These are phyloP conservation scores for Phaethon lepturus DNA, from an alignment of 2,113 vertebrate genomes.

Conservation along the genomic window DNA sequence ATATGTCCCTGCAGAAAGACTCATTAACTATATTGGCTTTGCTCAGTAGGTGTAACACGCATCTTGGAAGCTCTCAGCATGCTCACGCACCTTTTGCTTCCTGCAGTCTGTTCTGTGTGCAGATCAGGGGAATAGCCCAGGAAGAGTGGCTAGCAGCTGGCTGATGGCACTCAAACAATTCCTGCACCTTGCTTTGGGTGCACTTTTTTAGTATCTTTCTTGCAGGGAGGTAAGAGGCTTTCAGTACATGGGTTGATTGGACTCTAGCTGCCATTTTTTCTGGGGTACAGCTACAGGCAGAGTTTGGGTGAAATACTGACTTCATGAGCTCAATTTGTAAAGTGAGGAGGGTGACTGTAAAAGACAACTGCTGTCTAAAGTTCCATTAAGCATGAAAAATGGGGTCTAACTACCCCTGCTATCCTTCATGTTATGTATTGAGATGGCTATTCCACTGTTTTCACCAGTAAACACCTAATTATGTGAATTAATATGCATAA, in stretches of 20 bases:
- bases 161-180: neutral
- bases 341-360: neutral
- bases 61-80: neutral
- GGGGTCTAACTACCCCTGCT: neutral
- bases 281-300: neutral
- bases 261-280: neutral
- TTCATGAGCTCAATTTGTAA: neutral
- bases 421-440: neutral
- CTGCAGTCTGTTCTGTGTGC: neutral
- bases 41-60: neutral
- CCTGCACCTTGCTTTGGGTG: neutral
- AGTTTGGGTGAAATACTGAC: neutral
- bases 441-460: neutral
- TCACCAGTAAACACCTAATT: neutral
- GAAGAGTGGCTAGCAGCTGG: neutral
- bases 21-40: neutral
- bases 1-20: neutral
- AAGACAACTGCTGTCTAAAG: neutral
- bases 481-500: neutral
- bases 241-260: neutral
- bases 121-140: neutral
- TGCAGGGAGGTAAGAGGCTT: neutral
- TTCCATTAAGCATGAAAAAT: neutral
- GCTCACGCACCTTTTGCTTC: neutral
- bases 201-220: neutral